These are phyloP conservation scores for Leistus spinibarbis DNA, from an alignment of 2,888 invertebrate species.

Conservation along the genomic window DNA sequence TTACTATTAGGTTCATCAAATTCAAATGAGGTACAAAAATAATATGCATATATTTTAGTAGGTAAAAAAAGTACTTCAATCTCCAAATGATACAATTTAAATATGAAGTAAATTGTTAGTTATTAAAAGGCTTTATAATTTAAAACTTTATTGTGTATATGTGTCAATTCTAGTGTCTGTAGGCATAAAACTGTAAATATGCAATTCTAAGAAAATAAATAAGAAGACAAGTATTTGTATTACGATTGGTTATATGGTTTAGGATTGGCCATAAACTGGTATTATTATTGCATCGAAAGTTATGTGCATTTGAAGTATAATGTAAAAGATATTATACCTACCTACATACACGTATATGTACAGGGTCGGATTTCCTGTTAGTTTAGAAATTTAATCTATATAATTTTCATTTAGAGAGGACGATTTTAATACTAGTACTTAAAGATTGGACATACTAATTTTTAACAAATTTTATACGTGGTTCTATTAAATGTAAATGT, in stretches of 20 bases:
- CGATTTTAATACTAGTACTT: too few species aligned
- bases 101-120: too few species aligned
- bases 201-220: conserved; percentile 11
- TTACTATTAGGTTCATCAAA: too few species aligned
- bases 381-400: background rate
- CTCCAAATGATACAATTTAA: too few species aligned
- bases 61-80: too few species aligned
- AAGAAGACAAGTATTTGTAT: conserved; percentile 8
- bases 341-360: background rate
- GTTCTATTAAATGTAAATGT: too few species aligned
- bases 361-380: background rate
- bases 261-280: background rate
- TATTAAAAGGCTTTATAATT: too few species aligned
- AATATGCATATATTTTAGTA: too few species aligned
- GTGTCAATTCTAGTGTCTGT: too few species aligned
- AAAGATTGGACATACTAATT: background rate
- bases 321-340: background rate
- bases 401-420: background rate
- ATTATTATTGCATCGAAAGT: background rate
- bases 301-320: background rate
- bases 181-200: conserved; percentile 19
- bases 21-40: too few species aligned
- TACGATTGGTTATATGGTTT: background rate
- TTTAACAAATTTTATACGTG: background rate
- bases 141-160: too few species aligned